phyloP scores from a whole-genome alignment of 2,888 invertebrate genomes.

The Deilephila porcellus region DNA sequence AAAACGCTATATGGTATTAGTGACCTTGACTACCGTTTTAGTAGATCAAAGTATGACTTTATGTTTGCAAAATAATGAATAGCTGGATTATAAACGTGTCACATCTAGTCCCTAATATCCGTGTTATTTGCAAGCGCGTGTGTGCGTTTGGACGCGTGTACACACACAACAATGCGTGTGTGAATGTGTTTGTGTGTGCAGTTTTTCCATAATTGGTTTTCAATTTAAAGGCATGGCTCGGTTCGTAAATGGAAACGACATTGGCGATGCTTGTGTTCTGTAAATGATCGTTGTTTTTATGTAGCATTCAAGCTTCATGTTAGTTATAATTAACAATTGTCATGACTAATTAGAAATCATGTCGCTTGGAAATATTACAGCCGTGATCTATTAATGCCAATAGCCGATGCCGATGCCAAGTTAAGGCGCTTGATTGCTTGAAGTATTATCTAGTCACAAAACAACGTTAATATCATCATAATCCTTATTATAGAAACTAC shows the following conservation, averaged over 20 bases:
- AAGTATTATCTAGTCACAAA: no score
- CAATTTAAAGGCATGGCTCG: slow-evolving; percentile 64
- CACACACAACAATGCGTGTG: slow-evolving; percentile 58
- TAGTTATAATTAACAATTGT: not conserved
- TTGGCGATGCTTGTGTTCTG: not conserved
- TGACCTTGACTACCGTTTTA: no score
- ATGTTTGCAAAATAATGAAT: no score
- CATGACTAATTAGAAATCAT: not conserved
- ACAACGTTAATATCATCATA: no score
- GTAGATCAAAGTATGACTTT: no score
- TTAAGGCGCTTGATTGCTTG: no score
- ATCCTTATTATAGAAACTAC: no score
- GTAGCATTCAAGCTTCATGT: not conserved
- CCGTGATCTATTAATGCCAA: no score
- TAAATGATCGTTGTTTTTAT: slow-evolving; percentile 10
- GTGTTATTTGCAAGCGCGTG: slow-evolving; percentile 42
- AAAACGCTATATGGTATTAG: no score
- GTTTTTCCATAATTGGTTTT: slow-evolving; percentile 83
- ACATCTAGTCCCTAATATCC: slow-evolving; percentile 38
- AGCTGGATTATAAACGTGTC: slow-evolving; percentile 33
- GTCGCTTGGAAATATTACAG: not conserved
- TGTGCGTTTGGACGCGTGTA: slow-evolving; percentile 52
- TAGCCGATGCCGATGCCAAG: no score
- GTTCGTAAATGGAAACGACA: slow-evolving; percentile 19
- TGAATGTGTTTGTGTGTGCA: slow-evolving; percentile 66